phyloP scores from a whole-genome alignment of 2,797 vertebrate species.

The Ceryle rudis region DNA sequence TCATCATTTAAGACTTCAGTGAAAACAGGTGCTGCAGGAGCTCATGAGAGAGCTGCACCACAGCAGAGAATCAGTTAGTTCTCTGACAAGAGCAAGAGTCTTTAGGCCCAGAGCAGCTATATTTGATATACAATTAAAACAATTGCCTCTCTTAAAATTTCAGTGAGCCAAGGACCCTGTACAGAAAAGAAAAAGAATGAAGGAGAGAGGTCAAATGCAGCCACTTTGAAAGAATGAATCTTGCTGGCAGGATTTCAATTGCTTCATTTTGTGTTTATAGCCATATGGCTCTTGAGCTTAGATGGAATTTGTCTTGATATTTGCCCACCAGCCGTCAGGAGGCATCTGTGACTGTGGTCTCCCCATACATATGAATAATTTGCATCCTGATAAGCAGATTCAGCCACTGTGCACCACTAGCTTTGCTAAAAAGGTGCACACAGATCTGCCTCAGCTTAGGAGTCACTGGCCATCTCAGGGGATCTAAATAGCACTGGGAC shows the following conservation, averaged over 20 bases:
- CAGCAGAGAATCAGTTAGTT: not conserved
- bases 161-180: not conserved
- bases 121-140: not conserved
- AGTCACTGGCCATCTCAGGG: not conserved
- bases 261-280: conserved; percentile 15
- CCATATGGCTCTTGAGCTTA: not conserved
- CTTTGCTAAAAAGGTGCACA: not conserved
- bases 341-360: not conserved
- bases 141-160: not conserved
- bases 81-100: not conserved
- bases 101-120: not conserved
- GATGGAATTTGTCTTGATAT: not conserved
- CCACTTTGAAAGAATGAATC: not conserved
- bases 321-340: not conserved
- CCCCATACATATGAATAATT: not conserved
- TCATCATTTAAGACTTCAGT: not conserved
- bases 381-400: not conserved
- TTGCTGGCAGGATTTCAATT: not conserved
- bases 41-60: not conserved
- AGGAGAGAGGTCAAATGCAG: not conserved
- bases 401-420: not conserved
- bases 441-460: not conserved
- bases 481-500: not conserved
- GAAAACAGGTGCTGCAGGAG: not conserved
- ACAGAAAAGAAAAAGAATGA: not conserved